Percentiles rank a stretch among this genome's conserved stretches.
These are phyloP conservation scores for Pseudorasbora parva DNA, from an alignment of 2,113 vertebrate species.

Conservation along the genomic window DNA sequence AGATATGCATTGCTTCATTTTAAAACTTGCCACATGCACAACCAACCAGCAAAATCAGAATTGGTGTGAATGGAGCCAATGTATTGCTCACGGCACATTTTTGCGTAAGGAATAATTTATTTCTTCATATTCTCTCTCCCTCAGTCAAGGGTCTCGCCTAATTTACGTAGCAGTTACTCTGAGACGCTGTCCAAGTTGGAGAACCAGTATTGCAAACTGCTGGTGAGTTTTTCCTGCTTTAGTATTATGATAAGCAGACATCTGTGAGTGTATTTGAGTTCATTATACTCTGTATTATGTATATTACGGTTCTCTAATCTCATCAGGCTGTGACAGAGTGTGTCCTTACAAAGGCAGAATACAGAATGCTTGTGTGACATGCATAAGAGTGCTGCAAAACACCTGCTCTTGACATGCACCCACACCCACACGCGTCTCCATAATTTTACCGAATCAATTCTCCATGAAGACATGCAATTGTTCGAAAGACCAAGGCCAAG, in stretches of 20 bases:
- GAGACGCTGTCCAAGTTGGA: conserved; percentile 94
- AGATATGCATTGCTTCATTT: no score
- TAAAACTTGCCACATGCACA: neutral
- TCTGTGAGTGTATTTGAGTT: conserved; percentile 26
- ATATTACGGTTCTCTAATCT: conserved; percentile 14
- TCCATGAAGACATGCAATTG: neutral
- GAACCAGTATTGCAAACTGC: conserved; percentile 93
- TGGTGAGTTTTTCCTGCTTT: conserved; percentile 78
- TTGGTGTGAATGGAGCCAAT: neutral
- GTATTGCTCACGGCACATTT: neutral
- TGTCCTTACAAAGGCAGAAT: conserved; percentile 17
- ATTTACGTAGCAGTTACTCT: conserved; percentile 89
- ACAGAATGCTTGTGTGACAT: conserved; percentile 33
- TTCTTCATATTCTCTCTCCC: conserved; percentile 43
- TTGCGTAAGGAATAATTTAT: neutral
- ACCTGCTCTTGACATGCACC: conserved; percentile 34
- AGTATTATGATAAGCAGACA: neutral
- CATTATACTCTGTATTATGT: conserved; percentile 17
- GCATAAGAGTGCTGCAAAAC: conserved; percentile 13
- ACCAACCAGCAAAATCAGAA: neutral
- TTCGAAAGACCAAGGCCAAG: conserved; percentile 21
- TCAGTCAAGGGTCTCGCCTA: conserved; percentile 88
- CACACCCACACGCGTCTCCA: conserved; percentile 6
- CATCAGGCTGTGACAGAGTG: conserved; percentile 44
- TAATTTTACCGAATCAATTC: neutral